A percentile compares a stretch with the other conserved stretches of the same genome.
phyloP scores from a whole-genome alignment of 2,113 vertebrate genomes.

The Halcyon senegalensis region DNA sequence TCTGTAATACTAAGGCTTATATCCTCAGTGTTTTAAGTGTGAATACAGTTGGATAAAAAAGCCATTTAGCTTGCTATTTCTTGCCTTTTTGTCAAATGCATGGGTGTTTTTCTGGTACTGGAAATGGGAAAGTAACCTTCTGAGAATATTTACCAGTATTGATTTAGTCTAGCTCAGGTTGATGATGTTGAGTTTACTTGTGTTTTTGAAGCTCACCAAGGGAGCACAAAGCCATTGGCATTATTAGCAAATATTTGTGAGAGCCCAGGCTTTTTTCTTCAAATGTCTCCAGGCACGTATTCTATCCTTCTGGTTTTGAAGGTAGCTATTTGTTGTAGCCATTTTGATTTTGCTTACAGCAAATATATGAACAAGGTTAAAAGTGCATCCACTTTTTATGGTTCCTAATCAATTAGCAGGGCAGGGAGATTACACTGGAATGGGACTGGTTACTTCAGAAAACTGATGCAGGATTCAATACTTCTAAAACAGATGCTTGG shows the following conservation, averaged over 20 bases:
- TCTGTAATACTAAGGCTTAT: background rate
- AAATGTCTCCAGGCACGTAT: background rate
- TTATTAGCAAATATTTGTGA: background rate
- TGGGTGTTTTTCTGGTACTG: background rate
- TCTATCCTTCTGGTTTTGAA: background rate
- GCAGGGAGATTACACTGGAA: background rate
- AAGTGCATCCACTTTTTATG: background rate
- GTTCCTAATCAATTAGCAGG: background rate
- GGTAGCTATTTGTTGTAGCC: background rate
- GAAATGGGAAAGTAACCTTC: background rate
- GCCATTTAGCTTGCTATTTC: background rate
- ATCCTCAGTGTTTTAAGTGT: background rate
- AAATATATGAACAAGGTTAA: background rate
- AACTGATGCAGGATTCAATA: background rate
- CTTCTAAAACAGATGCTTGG: background rate
- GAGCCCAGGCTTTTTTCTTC: background rate
- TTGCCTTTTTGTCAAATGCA: background rate
- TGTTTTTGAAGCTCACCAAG: background rate
- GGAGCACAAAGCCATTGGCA: background rate
- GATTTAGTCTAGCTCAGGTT: background rate
- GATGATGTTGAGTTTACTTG: background rate
- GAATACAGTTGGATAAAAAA: background rate
- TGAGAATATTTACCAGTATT: background rate
- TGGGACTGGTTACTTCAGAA: background rate
- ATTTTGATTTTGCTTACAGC: background rate